A percentile compares a stretch with the other conserved stretches of the same genome.
Evolutionary conservation across 2,888 invertebrate genomes (phyloP).

Genomic region (Aplocera efformata): DNA sequence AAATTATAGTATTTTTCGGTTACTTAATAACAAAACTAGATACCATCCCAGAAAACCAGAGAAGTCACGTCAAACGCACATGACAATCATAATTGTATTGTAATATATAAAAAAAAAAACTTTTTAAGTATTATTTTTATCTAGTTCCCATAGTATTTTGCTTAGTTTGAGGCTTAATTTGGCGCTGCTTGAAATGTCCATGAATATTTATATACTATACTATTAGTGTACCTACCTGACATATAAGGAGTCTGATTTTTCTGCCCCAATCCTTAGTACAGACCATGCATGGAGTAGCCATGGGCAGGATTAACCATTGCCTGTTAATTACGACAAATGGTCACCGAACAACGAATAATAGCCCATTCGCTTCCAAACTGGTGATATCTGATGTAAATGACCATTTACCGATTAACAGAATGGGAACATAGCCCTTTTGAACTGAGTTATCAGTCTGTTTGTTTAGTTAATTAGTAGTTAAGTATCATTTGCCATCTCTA

Average conservation of each 20-base stretch:
- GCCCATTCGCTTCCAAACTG: slow-evolving; percentile 31
- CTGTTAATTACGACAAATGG: slow-evolving; percentile 72
- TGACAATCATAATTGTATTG: no score
- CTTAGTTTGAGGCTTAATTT: no score
- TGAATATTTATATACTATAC: not conserved
- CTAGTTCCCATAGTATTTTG: no score
- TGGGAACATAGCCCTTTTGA: not conserved
- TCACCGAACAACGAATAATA: slow-evolving; percentile 54
- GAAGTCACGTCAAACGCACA: no score
- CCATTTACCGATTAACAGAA: not conserved
- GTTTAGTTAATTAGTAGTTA: not conserved
- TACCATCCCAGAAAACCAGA: no score
- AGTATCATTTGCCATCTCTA: no score
- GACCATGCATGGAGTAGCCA: slow-evolving; percentile 18
- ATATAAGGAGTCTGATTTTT: not conserved
- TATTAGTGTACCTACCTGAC: not conserved
- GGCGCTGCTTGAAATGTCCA: no score
- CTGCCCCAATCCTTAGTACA: slow-evolving; percentile 3
- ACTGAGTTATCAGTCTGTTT: not conserved
- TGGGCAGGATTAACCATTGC: slow-evolving; percentile 61
- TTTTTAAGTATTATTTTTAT: no score
- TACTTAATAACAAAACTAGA: no score
- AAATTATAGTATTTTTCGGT: no score
- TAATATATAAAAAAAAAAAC: no score
- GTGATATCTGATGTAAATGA: slow-evolving; percentile 28